These are phyloP conservation scores for Alca torda DNA, from an alignment of 2,797 vertebrate species.

Conservation along the genomic window DNA sequence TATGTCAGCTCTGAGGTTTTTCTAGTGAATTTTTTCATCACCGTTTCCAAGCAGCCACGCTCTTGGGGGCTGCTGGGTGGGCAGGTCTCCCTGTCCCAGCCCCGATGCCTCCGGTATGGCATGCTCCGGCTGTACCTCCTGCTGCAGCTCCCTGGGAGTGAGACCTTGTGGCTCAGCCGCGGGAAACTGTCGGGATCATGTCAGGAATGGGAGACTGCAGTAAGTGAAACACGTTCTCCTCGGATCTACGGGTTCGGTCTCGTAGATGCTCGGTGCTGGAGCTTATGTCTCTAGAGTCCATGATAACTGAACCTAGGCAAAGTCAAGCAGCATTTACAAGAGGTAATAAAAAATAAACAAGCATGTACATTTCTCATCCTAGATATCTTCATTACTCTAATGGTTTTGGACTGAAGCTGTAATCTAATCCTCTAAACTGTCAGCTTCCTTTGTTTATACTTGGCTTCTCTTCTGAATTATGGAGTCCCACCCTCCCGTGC, in stretches of 20 bases:
- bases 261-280: not conserved
- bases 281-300: not conserved
- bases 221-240: not conserved
- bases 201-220: not conserved
- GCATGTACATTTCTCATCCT: not conserved
- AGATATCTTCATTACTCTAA: not conserved
- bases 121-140: not conserved
- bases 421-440: not conserved
- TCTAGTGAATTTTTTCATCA: not conserved
- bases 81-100: not conserved
- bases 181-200: rapidly evolving
- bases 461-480: not conserved
- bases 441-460: not conserved
- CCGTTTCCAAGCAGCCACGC: rapidly evolving
- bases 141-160: rapidly evolving
- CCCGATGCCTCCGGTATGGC: rapidly evolving
- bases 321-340: not conserved
- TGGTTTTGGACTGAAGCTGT: not conserved
- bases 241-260: rapidly evolving
- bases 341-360: not conserved
- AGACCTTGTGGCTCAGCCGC: not conserved
- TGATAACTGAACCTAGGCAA: not conserved
- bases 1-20: not conserved
- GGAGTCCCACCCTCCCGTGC: not conserved
- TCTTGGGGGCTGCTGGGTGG: not conserved